Conservation (phyloP, 2,797 vertebrate species). For the Sebastolobus altivelis region DNA sequence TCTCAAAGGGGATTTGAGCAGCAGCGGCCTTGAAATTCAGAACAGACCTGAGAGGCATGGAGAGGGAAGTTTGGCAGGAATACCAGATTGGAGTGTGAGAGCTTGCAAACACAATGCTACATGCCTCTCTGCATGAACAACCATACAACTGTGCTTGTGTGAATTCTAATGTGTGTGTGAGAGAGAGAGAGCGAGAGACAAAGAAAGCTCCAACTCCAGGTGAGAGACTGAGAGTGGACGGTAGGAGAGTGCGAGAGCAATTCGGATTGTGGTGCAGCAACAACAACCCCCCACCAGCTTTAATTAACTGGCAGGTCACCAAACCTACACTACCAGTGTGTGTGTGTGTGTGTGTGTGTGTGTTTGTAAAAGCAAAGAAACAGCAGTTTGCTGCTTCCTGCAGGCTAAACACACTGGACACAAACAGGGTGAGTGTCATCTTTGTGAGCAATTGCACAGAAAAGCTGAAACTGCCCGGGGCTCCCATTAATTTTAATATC, state of each 20-base stretch:
- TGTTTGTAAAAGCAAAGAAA: slow-evolving; percentile 19
- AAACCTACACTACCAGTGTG: background rate
- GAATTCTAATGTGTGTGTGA: background rate
- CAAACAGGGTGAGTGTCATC: slow-evolving; percentile 48
- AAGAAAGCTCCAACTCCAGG: slow-evolving; percentile 20
- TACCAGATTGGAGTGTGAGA: background rate
- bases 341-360: slow-evolving; percentile 6
- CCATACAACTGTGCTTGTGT: background rate
- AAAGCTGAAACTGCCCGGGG: slow-evolving; percentile 1
- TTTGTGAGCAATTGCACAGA: slow-evolving; percentile 40
- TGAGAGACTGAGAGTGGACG: background rate
- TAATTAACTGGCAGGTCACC: slow-evolving; percentile 32
- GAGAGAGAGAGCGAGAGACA: background rate
- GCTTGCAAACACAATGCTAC: background rate
- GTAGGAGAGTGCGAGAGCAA: background rate
- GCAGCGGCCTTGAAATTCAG: slow-evolving; percentile 19
- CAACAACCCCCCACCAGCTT: background rate
- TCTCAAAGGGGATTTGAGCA: slow-evolving; percentile 26
- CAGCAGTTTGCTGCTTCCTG: slow-evolving; percentile 12
- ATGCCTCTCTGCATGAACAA: slow-evolving; percentile 29
- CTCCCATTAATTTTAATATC: slow-evolving; percentile 12
- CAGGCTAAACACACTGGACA: slow-evolving; percentile 1
- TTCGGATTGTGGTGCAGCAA: background rate
- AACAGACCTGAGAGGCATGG: slow-evolving; percentile 19
- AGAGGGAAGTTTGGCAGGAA: slow-evolving; percentile 31